Percentiles rank a stretch among this genome's conserved stretches.
These are phyloP conservation scores for Pterocles orientalis DNA, from an alignment of 2,113 vertebrate species.

Conservation along the genomic window DNA sequence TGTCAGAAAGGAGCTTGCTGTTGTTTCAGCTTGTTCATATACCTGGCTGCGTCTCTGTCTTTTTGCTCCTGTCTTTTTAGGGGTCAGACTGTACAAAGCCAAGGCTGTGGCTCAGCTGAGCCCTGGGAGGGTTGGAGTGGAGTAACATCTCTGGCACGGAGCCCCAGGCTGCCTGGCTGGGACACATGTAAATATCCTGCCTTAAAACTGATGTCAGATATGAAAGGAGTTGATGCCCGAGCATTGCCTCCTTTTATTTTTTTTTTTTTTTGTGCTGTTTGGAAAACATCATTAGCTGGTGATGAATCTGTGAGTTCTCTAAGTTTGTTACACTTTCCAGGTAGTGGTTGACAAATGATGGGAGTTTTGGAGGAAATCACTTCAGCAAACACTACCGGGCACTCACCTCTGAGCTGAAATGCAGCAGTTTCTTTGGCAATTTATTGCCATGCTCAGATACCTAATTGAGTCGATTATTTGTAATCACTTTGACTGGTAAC, in stretches of 20 bases:
- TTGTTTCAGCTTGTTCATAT: neutral
- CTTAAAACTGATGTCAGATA: neutral
- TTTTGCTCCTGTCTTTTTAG: neutral
- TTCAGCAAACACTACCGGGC: neutral
- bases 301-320: neutral
- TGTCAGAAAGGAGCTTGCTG: neutral
- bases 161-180: neutral
- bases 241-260: neutral
- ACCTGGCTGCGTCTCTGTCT: accelerated
- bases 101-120: neutral
- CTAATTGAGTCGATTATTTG: neutral
- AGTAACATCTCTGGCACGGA: accelerated
- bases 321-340: neutral
- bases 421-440: neutral
- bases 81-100: neutral
- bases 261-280: neutral
- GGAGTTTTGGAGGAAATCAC: neutral
- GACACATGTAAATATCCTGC: neutral
- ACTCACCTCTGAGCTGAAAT: neutral
- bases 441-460: neutral
- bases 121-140: neutral
- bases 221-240: neutral
- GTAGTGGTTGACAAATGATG: neutral
- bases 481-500: neutral
- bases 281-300: neutral